A percentile compares a stretch with the other conserved stretches of the same genome.
phyloP scores from a whole-genome alignment of 2,888 invertebrate genomes.

The Platynereis dumerilii region DNA sequence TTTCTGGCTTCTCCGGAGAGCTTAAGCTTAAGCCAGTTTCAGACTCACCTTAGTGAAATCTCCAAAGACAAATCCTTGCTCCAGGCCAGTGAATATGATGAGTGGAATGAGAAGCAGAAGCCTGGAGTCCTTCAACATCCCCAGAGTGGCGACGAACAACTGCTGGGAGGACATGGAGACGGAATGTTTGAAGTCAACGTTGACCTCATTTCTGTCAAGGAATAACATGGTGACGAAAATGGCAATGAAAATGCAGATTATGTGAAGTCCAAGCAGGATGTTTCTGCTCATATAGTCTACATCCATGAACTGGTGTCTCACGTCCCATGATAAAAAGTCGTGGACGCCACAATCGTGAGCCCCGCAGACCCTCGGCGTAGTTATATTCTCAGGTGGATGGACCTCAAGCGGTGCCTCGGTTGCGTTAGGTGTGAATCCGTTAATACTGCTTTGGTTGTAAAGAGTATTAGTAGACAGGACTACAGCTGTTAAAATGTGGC shows the following conservation, averaged over 20 bases:
- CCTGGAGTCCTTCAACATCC: constrained; percentile 53
- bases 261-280: constrained; percentile 51
- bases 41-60: constrained; percentile 60
- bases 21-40: too few relatives aligned
- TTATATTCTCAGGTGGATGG: neutral
- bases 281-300: constrained; percentile 44
- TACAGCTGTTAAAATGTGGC: constrained; percentile 54
- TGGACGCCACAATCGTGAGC: constrained; percentile 40
- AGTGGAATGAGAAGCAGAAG: constrained; percentile 55
- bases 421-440: neutral
- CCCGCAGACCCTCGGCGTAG: constrained; percentile 37
- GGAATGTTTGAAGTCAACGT: constrained; percentile 39
- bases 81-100: constrained; percentile 55
- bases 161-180: constrained; percentile 43
- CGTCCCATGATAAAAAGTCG: constrained; percentile 38
- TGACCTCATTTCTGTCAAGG: constrained; percentile 48
- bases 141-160: constrained; percentile 48
- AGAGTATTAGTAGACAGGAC: constrained; percentile 38
- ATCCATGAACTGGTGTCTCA: constrained; percentile 23
- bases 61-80: constrained; percentile 59
- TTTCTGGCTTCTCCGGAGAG: too few relatives aligned
- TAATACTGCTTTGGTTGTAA: constrained; percentile 26
- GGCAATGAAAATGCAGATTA: constrained; percentile 53
- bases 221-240: constrained; percentile 48
- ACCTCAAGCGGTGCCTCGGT: neutral